A percentile compares a stretch with the other conserved stretches of the same genome.
These are phyloP conservation scores for Haliaeetus leucogaster DNA, from an alignment of 2,113 vertebrate genomes.

Conservation along the genomic window DNA sequence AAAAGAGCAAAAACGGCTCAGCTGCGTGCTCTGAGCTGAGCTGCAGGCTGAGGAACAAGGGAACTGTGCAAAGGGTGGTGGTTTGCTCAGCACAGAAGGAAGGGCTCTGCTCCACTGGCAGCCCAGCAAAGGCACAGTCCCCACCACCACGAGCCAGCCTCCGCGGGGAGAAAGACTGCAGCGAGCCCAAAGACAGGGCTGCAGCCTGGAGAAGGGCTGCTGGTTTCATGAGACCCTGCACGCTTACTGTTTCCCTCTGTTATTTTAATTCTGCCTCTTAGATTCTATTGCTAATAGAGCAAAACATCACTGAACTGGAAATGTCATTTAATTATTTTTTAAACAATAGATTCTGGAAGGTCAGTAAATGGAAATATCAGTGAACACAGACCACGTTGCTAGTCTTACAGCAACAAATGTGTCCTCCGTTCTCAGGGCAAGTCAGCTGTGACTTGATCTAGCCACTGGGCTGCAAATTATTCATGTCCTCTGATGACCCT, in stretches of 20 bases:
- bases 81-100: background rate
- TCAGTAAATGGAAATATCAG: background rate
- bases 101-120: background rate
- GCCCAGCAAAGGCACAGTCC: background rate
- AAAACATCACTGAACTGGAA: background rate
- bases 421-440: background rate
- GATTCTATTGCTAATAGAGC: background rate
- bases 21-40: background rate
- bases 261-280: background rate
- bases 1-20: background rate
- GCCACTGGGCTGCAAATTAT: background rate
- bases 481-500: background rate
- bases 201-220: background rate
- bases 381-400: rapidly evolving
- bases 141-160: rapidly evolving
- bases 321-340: background rate
- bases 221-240: background rate
- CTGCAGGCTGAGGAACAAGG: background rate
- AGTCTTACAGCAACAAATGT: background rate
- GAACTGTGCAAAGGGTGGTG: rapidly evolving
- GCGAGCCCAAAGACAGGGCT: background rate
- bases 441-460: background rate
- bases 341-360: background rate
- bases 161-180: background rate
- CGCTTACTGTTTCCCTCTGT: rapidly evolving